These are phyloP conservation scores for Copsychus sechellarum DNA, from an alignment of 2,113 vertebrate species.

Conservation along the genomic window DNA sequence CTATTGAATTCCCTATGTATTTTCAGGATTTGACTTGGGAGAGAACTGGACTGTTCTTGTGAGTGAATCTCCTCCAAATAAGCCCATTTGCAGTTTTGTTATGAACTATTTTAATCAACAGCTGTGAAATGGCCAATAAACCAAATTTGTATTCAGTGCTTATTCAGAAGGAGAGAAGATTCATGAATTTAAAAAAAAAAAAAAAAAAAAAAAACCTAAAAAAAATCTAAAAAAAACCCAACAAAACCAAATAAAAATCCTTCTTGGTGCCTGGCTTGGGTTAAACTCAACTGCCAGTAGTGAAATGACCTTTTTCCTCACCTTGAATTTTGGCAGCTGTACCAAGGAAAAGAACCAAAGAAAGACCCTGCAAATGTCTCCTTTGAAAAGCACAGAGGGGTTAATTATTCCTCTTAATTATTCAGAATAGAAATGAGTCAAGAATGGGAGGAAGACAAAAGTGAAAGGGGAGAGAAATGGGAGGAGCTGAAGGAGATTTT, in stretches of 20 bases:
- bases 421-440: neutral
- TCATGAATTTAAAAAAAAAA: neutral
- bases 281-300: neutral
- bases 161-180: neutral
- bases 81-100: conserved; percentile 33
- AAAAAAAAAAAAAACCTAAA: too few species aligned
- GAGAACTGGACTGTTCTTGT: neutral
- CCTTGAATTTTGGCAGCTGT: neutral
- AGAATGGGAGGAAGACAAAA: neutral
- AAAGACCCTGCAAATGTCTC: neutral
- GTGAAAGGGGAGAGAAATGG: neutral
- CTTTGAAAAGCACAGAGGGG: neutral
- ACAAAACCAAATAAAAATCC: neutral
- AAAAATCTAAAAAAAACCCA: neutral
- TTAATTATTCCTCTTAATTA: neutral
- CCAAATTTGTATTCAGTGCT: neutral
- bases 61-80: conserved; percentile 9
- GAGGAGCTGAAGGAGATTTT: neutral
- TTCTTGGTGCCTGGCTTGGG: neutral
- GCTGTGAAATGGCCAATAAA: conserved; percentile 57
- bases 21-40: conserved; percentile 5
- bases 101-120: conserved; percentile 58
- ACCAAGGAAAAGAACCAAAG: neutral
- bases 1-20: neutral
- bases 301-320: neutral